Evolutionary conservation across 1,140 invertebrate genomes (phyloP).

Genomic region (Trichoplusia ni): DNA sequence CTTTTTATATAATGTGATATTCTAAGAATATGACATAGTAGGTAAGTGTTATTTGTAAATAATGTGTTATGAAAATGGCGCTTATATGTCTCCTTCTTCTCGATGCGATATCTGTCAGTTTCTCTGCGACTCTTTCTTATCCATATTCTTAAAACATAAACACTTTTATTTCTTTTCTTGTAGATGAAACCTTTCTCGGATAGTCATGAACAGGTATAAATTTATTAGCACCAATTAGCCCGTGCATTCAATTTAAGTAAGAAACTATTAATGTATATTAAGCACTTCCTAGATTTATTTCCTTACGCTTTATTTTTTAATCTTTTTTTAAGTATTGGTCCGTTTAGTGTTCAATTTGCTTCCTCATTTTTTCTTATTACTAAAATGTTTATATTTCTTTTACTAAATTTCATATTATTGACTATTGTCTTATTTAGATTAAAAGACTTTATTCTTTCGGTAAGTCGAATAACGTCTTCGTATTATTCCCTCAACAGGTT

Average conservation of each 20-base stretch:
- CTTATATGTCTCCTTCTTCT: neutral
- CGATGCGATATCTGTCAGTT: neutral
- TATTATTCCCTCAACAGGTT: neutral
- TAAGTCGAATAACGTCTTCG: neutral
- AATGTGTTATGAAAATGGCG: neutral
- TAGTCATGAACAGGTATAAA: constrained; percentile 77
- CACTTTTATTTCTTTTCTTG: constrained; percentile 73
- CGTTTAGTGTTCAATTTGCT: constrained; percentile 15
- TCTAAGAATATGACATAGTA: neutral
- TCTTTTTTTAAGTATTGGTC: constrained; percentile 2
- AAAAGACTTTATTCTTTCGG: neutral
- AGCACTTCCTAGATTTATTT: constrained; percentile 27
- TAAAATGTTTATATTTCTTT: neutral
- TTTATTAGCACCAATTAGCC: constrained; percentile 59
- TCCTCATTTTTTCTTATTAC: constrained; percentile 3
- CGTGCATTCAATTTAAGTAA: constrained; percentile 48
- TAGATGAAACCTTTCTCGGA: constrained; percentile 80
- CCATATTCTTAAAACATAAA: constrained; percentile 50
- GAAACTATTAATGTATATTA: constrained; percentile 43
- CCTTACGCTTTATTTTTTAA: constrained; percentile 21
- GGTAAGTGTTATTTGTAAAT: neutral
- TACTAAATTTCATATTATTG: neutral
- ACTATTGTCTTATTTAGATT: neutral
- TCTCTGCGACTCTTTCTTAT: neutral
- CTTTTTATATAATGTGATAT: neutral